These are phyloP conservation scores for Gisinianus flammeolus DNA, from an alignment of 2,888 invertebrate genomes.

Conservation along the genomic window DNA sequence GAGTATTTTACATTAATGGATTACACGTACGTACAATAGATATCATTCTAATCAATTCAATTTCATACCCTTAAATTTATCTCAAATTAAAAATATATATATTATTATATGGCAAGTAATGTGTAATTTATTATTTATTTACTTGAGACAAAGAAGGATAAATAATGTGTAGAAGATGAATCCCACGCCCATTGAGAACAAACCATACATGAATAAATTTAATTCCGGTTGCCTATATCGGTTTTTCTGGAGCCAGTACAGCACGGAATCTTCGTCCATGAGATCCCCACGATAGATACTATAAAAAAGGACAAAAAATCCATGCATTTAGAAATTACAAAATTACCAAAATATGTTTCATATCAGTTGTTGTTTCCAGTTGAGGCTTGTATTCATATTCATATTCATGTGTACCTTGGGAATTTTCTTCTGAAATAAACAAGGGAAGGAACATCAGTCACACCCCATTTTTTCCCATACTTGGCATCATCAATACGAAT, in stretches of 20 bases:
- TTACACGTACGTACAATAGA: too few relatives aligned
- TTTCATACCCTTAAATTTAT: too few relatives aligned
- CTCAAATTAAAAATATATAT: too few relatives aligned
- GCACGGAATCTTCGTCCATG: slow-evolving; percentile 42
- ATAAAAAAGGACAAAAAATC: background rate
- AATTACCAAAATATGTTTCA: too few relatives aligned
- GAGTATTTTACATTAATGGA: too few relatives aligned
- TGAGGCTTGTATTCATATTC: too few relatives aligned
- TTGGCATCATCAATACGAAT: slow-evolving; percentile 91
- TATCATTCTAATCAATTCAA: too few relatives aligned
- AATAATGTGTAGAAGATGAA: slow-evolving; percentile 91
- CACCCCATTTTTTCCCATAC: slow-evolving; percentile 74
- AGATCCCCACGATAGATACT: slow-evolving; percentile 84
- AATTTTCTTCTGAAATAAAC: slow-evolving; percentile 90
- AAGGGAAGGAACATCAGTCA: slow-evolving; percentile 86
- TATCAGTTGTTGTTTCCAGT: too few relatives aligned
- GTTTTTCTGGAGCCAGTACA: slow-evolving; percentile 83
- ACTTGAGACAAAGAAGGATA: slow-evolving; percentile 84
- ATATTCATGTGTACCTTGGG: slow-evolving; percentile 65
- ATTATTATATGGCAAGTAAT: background rate
- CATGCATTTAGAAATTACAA: background rate
- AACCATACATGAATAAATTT: slow-evolving; percentile 91
- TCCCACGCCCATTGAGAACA: slow-evolving; percentile 82
- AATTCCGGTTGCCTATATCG: slow-evolving; percentile 90
- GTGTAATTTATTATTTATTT: background rate